Evolutionary conservation across 2,888 invertebrate species (phyloP).

Genomic region (Chymomyza amoena): DNA sequence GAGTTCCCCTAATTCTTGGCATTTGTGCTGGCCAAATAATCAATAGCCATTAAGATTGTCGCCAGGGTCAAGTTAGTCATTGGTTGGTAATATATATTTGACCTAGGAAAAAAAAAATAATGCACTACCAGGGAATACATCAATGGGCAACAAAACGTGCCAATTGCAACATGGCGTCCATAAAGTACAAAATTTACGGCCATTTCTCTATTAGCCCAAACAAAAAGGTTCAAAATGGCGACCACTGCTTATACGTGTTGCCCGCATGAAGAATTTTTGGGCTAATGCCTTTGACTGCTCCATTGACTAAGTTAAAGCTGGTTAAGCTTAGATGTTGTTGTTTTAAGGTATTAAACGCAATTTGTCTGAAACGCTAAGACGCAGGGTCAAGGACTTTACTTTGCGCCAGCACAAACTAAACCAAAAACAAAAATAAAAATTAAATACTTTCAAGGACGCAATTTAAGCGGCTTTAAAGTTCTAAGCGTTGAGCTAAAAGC

Average conservation of each 20-base stretch:
- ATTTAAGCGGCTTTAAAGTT: slow-evolving; percentile 53
- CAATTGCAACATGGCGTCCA: background rate
- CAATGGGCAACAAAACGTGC: slow-evolving; percentile 23
- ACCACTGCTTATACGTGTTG: background rate
- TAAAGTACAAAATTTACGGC: slow-evolving; percentile 25
- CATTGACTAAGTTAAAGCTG: slow-evolving; percentile 48
- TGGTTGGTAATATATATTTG: background rate
- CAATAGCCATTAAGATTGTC: background rate
- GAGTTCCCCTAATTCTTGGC: background rate
- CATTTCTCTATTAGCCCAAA: slow-evolving; percentile 53
- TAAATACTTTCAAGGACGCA: slow-evolving; percentile 45
- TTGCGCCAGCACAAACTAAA: background rate
- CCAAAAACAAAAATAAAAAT: background rate
- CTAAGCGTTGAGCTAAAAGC: slow-evolving; percentile 27
- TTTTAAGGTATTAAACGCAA: slow-evolving; percentile 54
- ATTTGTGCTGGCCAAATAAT: background rate
- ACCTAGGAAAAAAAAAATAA: background rate
- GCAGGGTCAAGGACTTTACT: slow-evolving; percentile 38
- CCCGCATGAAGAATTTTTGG: background rate
- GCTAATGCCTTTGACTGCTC: background rate
- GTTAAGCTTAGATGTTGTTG: slow-evolving; percentile 37
- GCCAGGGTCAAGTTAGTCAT: background rate
- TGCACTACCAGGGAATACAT: slow-evolving; percentile 13
- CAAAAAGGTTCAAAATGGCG: background rate
- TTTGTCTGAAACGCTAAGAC: slow-evolving; percentile 52